Evolutionary conservation across 2,113 vertebrate species (phyloP), one percentile per base, ranked within the genome.

Genomic region (Miniopterus natalensis): DNA sequence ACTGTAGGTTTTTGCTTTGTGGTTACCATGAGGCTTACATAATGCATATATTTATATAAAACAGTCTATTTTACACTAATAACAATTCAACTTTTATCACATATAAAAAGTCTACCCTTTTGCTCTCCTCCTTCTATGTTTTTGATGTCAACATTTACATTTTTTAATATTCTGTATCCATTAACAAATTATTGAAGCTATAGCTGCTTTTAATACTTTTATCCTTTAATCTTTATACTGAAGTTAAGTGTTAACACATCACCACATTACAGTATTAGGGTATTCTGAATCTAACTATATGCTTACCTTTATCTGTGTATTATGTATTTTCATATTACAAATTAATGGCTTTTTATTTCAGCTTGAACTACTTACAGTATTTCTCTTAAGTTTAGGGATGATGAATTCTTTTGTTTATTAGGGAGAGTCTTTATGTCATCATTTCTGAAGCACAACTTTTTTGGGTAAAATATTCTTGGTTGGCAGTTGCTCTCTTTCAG

Each of bases 291-390:
- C 71, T 51, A 23, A 75, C 57, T 68, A 20, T 45, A 23, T 42
- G 45, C n/a, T 92, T 73, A 84, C 12, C 14, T 92, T 84, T 74
- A 92, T n/a, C 17, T 14, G n/a, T 40, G 25, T 63, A n/a, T 74
- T 92, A 29, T 90, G 25, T 84, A 74, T 36, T 74, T 92, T 92
- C 68, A 61, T 81, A 23, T 83, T 49, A 91, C 17, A 40, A 73
- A 91, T 70, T 49, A 73, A 91, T 14, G 31, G 17, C 68, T 91
- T 61, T 59, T 92, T 74, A n/a, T 53, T 74, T 61, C n/a, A 92
- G 23, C 89, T 92, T 81, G 18, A 71, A 51, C 31, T 61, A 47
- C 29, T 83, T 73, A 63, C 17, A 92, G 55, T 2, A 31, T 91
- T 92, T 73, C 66, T 74, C 8, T 27, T 59, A 63, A 8, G 25